Base-by-base conservation (phyloP, 37 sponge, comb jelly and placozoan species). In the Crambe crambe region DNA sequence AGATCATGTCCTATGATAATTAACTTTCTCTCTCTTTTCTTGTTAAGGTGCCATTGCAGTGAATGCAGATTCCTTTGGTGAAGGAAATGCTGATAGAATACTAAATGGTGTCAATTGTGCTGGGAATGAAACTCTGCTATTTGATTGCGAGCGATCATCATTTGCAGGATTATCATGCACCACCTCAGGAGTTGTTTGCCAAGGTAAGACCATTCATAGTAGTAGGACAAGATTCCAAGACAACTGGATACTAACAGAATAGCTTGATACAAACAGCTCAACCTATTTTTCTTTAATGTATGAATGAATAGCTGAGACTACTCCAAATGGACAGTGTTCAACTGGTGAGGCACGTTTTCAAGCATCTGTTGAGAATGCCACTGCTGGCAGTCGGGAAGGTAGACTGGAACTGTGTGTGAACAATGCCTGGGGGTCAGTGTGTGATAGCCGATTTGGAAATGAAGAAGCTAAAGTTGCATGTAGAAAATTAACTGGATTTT, bases 351-450 rank as follows among this genome's bases (percentile, higher is more conserved):
- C 23, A 42, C 72, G 72, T 42, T 21, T 78, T 21, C 23, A 25
- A 27, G 36, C 31, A 60, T 26, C 41, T n/a, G 21, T 15, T 42
- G 66, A 64, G 0, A 30, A 43, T 41, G 1, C 35, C 0, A 1
- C 27, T 23, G 9, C 10, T 20, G 22, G 17, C 1, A 32, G 34
- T 12, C 54, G 62, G 56, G 41, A 76, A 25, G 78, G 78, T 8
- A 78, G 67, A 31, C 30, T 78, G 18, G 67, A 78, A 43, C 18
- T 78, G 36, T 78, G 78, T 42, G 5, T 78, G 32, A 78, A 78
- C 68, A 66, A 64, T 78, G 78, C 78, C 20, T 78, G 78, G 78
- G 78, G 78, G 1, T 65, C 78, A 31, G 47, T 78, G 31, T 78
- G 78, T 42, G 54, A 64, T 27, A 66, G 26, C 27, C 6, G 0